Percentiles rank a stretch among this genome's conserved stretches.
phyloP scores from a whole-genome alignment of 2,113 vertebrate species.

The Oriolus oriolus region DNA sequence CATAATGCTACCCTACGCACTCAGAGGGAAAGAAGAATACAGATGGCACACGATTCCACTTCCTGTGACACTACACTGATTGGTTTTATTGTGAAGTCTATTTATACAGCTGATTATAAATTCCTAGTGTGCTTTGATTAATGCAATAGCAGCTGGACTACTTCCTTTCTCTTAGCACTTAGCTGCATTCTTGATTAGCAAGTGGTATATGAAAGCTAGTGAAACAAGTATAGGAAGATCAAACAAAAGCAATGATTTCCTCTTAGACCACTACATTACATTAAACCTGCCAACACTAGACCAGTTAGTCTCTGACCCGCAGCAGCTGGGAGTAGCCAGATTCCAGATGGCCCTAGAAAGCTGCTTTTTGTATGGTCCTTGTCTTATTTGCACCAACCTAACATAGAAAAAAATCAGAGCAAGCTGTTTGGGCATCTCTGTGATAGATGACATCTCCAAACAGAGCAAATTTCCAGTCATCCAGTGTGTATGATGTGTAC shows the following conservation, averaged over 20 bases:
- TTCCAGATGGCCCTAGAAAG: background rate
- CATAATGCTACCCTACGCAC: background rate
- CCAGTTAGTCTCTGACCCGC: background rate
- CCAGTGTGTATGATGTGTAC: background rate
- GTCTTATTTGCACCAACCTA: background rate
- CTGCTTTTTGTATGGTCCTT: background rate
- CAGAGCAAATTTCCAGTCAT: background rate
- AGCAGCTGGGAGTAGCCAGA: background rate
- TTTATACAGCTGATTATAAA: conserved; percentile 19
- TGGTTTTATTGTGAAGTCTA: conserved; percentile 3
- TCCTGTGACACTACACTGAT: background rate
- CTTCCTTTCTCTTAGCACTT: conserved; percentile 2
- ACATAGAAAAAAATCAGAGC: background rate
- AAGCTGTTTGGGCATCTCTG: background rate
- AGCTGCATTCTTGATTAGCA: background rate
- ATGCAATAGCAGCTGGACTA: conserved; percentile 3
- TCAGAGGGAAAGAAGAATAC: background rate
- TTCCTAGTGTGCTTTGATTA: background rate
- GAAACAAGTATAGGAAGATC: conserved; percentile 20
- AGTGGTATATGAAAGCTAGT: conserved; percentile 4
- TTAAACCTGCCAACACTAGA: background rate
- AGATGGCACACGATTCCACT: background rate
- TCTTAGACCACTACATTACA: background rate
- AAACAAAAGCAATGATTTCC: conserved; percentile 26
- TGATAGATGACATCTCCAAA: background rate